These are phyloP conservation scores for Coenonympha glycerion DNA, from an alignment of 2,888 invertebrate genomes.

Conservation along the genomic window DNA sequence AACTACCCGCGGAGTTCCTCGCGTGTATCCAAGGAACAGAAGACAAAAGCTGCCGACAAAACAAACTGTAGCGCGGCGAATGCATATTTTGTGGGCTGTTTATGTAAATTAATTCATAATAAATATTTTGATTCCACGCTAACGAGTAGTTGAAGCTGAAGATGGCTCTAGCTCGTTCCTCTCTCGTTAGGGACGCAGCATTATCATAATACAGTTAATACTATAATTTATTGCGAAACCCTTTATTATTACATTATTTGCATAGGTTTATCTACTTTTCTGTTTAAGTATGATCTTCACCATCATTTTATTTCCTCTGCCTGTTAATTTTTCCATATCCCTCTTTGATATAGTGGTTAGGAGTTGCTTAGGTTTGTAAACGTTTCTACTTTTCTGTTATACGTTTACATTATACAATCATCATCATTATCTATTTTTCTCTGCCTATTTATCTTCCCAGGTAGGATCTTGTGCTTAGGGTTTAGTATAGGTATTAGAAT, in stretches of 20 bases:
- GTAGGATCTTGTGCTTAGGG: too few relatives aligned
- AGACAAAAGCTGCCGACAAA: constrained; percentile 26
- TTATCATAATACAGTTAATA: constrained; percentile 69
- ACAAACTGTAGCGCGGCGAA: constrained; percentile 34
- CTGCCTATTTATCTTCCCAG: too few relatives aligned
- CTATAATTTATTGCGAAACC: constrained; percentile 56
- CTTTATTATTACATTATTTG: constrained; percentile 40
- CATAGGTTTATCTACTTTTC: constrained; percentile 8
- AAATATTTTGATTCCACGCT: constrained; percentile 69
- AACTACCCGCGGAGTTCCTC: neutral
- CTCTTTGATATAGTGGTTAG: too few relatives aligned
- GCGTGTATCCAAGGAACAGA: constrained; percentile 7
- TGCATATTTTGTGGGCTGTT: constrained; percentile 56
- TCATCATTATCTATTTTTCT: too few relatives aligned
- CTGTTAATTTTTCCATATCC: too few relatives aligned
- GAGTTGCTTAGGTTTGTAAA: too few relatives aligned
- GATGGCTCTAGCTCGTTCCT: constrained; percentile 53
- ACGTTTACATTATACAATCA: too few relatives aligned
- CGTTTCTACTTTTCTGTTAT: too few relatives aligned
- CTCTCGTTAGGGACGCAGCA: constrained; percentile 59
- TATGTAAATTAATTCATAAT: constrained; percentile 72
- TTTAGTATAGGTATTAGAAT: too few relatives aligned
- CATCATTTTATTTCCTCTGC: too few relatives aligned
- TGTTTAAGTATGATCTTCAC: too few relatives aligned
- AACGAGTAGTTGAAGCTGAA: constrained; percentile 62